Base-by-base conservation (phyloP, 2,113 vertebrate species). In the Apeltes quadracus region DNA sequence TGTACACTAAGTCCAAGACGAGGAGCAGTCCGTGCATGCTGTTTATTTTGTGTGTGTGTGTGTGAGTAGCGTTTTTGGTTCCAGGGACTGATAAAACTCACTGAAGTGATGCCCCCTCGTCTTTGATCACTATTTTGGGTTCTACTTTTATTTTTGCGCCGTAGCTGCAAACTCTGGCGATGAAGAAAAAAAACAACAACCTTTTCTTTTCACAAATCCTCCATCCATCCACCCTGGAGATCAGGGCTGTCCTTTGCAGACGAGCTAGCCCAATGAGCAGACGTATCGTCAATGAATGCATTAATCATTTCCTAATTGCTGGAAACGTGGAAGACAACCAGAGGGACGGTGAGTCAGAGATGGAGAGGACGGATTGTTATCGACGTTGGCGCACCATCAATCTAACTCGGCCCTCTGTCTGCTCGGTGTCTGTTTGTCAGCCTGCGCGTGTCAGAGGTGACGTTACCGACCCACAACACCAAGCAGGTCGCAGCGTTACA, bases 341-440 rank as follows among this genome's bases (percentile, higher is more conserved):
- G 58, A 51, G 63, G 55, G 69, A 83, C 62, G 34, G 57, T 62
- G 83, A 82, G 53, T 79, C 63, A 68, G 56, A 61, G 67, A 83
- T 69, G 43, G 50, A 70, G 79, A 53, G 68, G 48, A 50, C 50
- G 27, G 64, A 77, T 84, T 81, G 78, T 86, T 65, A 71, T 73
- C 74, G 46, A 53, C 41, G 58, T 72, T 78, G 79, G 69, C 29
- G 8, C 5, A 2, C 59, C 75, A 79, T 84, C 75, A 69, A 70
- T 81, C 63, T 29, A 38, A 25, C 59, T 23, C 56, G 68, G 57
- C 58, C 70, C 66, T 81, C 50, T 22, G 57, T 82, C 62, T 32
- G 59, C 36, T 27, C 72, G 70, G 62, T 63, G 41, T 77, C 51
- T 61, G 56, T 79, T 74, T 76, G 54, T 72, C 78, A 69, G 63